Base-by-base conservation (phyloP, 2,113 vertebrate species). In the Notechis scutatus region DNA sequence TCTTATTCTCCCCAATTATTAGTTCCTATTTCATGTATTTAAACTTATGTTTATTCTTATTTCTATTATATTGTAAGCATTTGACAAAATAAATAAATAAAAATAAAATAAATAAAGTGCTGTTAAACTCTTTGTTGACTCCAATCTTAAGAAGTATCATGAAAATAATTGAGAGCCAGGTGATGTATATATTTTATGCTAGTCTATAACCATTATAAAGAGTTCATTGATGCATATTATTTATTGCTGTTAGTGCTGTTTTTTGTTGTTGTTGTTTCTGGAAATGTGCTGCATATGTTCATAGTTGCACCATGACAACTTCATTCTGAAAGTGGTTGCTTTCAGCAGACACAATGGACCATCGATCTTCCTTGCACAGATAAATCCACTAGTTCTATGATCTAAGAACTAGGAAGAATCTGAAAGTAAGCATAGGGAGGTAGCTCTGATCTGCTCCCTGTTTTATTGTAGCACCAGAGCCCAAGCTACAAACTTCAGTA, bases 391-490 rank as follows among this genome's bases (percentile, higher is more conserved):
- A 85, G 11, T 45, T 20, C 92, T 56, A 95, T 85, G 88, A 88
- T 92, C 47, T 89, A 91, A 95, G 87, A 93, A 94, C 91, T 94
- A 88, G 91, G 92, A 93, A 94, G 57, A 57, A 96, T 29, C 54
- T 88, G 90, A 89, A 55, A 91, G 89, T 42, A 69, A 89, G 18
- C 69, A 91, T 91, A 87, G 87, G 92, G 47, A 85, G 0, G 85
- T 1, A 0, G 88, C 94, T 90, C 50, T 54, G 21, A 1, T 54
- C 74, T 94, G 2, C 91, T 95, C 86, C n/a, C 86, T 93, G 87
- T 91, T 0, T 12, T 61, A 87, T 6, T 89, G 47, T 87, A 12
- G 57, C 93, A 93, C 91, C 23, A 55, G 95, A 81, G 95, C 87
- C 69, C 64, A 92, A 93, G 95, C 0, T 0, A 81, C 92, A 94